A percentile compares a stretch with the other conserved stretches of the same genome.
These are phyloP conservation scores for Chrysaora quinquecirrha DNA, from an alignment of 30 jellyfish, hydroid and myxozoan species.

Conservation along the genomic window DNA sequence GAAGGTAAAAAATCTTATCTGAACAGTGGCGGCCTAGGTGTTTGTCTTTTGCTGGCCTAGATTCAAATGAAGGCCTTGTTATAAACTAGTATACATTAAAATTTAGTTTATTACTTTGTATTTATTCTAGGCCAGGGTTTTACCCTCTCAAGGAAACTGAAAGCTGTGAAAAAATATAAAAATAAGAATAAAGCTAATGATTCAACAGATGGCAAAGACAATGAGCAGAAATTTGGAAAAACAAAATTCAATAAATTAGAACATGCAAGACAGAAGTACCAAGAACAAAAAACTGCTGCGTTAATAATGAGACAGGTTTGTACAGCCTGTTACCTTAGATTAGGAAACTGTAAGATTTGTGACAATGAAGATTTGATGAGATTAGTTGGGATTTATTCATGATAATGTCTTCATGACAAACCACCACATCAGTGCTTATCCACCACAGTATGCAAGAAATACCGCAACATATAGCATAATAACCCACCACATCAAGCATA, in stretches of 20 bases:
- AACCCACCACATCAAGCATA: too few relatives aligned
- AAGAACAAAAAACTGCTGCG: constrained; percentile 32
- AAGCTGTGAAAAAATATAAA: constrained; percentile 50
- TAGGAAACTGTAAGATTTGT: not conserved
- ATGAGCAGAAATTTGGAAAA: not conserved
- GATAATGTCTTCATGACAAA: not conserved
- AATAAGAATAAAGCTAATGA: constrained; percentile 14
- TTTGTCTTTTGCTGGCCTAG: too few relatives aligned
- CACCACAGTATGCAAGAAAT: too few relatives aligned
- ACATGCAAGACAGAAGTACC: constrained; percentile 16
- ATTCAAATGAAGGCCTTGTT: too few relatives aligned
- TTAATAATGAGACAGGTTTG: constrained; percentile 24
- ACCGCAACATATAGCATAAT: too few relatives aligned
- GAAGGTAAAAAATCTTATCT: not conserved
- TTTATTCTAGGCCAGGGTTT: constrained; percentile 76
- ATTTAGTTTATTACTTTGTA: too few relatives aligned
- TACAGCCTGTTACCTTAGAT: not conserved
- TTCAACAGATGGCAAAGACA: not conserved
- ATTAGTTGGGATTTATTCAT: too few relatives aligned
- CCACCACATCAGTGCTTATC: too few relatives aligned
- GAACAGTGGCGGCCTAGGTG: not conserved
- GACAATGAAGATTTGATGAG: not conserved
- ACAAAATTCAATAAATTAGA: not conserved
- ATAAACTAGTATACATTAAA: too few relatives aligned
- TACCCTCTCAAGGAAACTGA: constrained; percentile 63